Percentiles rank a stretch among this genome's conserved stretches.
phyloP scores from a whole-genome alignment of 2,888 invertebrate genomes.

The Choristoneura rosaceana region DNA sequence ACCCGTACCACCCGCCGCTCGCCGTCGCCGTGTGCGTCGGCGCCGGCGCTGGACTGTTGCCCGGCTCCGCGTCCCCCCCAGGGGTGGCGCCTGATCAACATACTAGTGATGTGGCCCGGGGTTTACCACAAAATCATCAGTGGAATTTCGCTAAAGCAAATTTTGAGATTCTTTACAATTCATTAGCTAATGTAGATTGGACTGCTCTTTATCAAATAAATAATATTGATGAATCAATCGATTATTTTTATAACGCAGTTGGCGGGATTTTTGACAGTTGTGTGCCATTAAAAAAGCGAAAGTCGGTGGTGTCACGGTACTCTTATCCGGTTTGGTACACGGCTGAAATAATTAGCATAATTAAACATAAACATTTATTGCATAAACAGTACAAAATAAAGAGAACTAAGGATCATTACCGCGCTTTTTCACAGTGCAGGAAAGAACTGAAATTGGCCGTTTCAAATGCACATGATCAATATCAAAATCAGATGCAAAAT shows the following conservation, averaged over 20 bases:
- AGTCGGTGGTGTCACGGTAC: conserved; percentile 14
- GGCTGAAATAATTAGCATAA: conserved; percentile 8
- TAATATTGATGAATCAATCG: neutral
- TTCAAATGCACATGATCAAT: too few species aligned
- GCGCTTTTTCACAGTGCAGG: too few species aligned
- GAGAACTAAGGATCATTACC: too few species aligned
- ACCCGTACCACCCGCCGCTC: conserved; percentile 20
- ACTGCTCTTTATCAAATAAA: neutral
- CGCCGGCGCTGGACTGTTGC: neutral
- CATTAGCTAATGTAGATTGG: neutral
- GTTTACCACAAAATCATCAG: neutral
- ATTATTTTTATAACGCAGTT: neutral
- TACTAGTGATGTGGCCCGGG: neutral
- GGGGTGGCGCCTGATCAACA: too few species aligned
- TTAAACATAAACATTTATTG: too few species aligned
- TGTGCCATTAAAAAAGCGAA: neutral
- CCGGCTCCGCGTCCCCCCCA: too few species aligned
- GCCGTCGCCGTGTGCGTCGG: neutral
- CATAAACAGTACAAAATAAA: too few species aligned
- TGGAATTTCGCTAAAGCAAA: conserved; percentile 6
- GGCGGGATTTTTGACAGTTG: neutral
- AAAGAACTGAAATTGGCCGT: too few species aligned
- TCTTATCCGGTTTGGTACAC: conserved; percentile 31
- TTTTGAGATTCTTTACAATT: neutral
- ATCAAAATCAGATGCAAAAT: too few species aligned